Percentiles rank a stretch among this genome's conserved stretches.
Evolutionary conservation across 2,797 vertebrate genomes (phyloP).

Genomic region (Acanthurus lineatus): DNA sequence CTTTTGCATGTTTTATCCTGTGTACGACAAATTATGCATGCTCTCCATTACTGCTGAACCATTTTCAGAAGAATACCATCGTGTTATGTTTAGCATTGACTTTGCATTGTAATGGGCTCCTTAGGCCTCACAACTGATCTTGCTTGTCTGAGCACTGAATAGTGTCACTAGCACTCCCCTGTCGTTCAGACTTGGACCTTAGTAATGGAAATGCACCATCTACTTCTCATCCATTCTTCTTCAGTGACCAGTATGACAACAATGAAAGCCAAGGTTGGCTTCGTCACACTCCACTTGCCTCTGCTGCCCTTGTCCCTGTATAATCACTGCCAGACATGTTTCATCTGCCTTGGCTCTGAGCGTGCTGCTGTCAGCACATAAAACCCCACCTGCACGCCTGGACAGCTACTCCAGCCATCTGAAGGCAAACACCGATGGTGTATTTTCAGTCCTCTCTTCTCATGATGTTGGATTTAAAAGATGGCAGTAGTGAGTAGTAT

Average conservation of each 20-base stretch:
- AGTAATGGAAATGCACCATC: constrained; percentile 1
- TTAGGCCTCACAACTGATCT: constrained; percentile 9
- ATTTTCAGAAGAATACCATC: constrained; percentile 7
- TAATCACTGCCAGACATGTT: constrained; percentile 55
- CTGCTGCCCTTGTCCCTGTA: constrained; percentile 22
- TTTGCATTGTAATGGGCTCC: constrained; percentile 25
- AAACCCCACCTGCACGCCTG: constrained; percentile 34
- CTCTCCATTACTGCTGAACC: constrained; percentile 2
- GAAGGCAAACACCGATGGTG: constrained; percentile 48
- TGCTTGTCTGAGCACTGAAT: constrained; percentile 27
- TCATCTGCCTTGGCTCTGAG: constrained; percentile 46
- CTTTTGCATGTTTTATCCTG: constrained; percentile 36
- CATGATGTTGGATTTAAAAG: constrained; percentile 36
- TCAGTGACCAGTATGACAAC: constrained; percentile 31
- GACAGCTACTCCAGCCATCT: constrained; percentile 36
- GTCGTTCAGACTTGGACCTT: constrained; percentile 7
- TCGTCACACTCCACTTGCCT: constrained; percentile 37
- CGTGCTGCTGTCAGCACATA: constrained; percentile 47
- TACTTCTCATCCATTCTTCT: constrained; percentile 27
- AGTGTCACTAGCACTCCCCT: constrained; percentile 4
- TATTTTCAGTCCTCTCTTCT: constrained; percentile 20
- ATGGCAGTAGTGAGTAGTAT: constrained; percentile 13
- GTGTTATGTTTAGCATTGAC: constrained; percentile 3
- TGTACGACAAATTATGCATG: constrained; percentile 9
- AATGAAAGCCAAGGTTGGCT: constrained; percentile 56